These are phyloP conservation scores for Callospermophilus lateralis DNA, from an alignment of 2,113 vertebrate species.

Conservation along the genomic window DNA sequence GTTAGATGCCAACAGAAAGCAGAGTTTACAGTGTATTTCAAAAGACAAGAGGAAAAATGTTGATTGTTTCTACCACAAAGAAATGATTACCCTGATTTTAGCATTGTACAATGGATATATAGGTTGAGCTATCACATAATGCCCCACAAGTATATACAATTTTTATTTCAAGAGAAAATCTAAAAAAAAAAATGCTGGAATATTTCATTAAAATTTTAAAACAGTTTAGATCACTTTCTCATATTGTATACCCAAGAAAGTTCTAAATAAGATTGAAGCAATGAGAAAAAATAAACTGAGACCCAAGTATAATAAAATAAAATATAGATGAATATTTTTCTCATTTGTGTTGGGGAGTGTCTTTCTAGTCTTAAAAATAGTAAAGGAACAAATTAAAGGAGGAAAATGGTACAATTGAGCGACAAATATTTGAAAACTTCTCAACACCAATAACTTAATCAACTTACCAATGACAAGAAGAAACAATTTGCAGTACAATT, in stretches of 20 bases:
- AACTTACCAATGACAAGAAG: background rate
- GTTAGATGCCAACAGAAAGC: background rate
- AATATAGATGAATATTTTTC: background rate
- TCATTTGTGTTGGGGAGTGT: background rate
- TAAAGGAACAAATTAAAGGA: background rate
- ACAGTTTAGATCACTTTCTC: slow-evolving; percentile 52
- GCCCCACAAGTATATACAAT: too few relatives aligned
- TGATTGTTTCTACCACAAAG: background rate
- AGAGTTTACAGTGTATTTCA: too few relatives aligned
- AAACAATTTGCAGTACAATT: background rate
- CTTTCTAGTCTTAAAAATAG: slow-evolving; percentile 16
- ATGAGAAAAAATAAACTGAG: background rate
- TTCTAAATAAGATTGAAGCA: background rate
- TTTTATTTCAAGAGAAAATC: background rate
- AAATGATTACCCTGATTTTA: background rate
- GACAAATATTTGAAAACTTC: slow-evolving; percentile 9
- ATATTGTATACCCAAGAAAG: background rate
- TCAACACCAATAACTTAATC: slow-evolving; percentile 23
- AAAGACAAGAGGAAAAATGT: background rate
- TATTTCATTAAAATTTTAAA: slow-evolving; percentile 34
- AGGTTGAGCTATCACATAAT: background rate
- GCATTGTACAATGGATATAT: background rate
- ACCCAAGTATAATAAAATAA: background rate
- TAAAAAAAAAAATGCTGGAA: background rate
- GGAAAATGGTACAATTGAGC: background rate